Evolutionary conservation across 2,113 vertebrate genomes (phyloP), one percentile per base, ranked within the genome.

Genomic region (Saimiri boliviensis): DNA sequence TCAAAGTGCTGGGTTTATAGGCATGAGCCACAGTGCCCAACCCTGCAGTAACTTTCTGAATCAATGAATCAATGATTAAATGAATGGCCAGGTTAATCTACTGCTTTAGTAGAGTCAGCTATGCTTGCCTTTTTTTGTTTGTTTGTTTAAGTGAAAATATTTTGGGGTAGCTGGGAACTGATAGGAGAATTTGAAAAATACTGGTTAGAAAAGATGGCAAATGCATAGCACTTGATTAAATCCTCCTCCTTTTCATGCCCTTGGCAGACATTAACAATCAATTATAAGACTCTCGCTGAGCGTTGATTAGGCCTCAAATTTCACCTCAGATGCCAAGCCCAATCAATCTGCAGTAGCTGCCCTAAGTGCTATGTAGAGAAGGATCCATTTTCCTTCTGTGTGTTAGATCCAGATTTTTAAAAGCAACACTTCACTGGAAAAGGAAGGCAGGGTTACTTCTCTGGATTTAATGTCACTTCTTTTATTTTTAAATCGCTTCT

Each of bases 221-320:
- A 49, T 9, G 9, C 20, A 1, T 2, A 63, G 47, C 47, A 71
- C 85, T 21, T 16, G 68, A 74, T 42, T 37, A 66, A 30, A 2
- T 47, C 76, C 40, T 89, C 49, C 71, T 40, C 70, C 40, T 84
- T 52, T 79, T 35, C 1, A 0, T 83, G 92, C 73, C 97, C 96
- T 96, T 96, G 91, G 84, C 91, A 94, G 97, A 96, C 96, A 95
- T 91, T 70, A 84, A 71, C 84, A 84, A 97, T 97, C 97, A 84
- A 95, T 96, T 45, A 94, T 13, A 56, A 83, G 45, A 56, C 93
- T 87, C 96, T 79, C 40, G 82, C 86, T 86, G 93, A 94, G 95
- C 9, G 35, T 32, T 80, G 93, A 96, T 80, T 91, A 91, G 95
- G 49, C 73, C 91, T 96, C 80, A 56, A 42, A 81, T 96, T 94